Conservation (phyloP, 2,797 vertebrate genomes). For the Sebastes taczanowskii region DNA sequence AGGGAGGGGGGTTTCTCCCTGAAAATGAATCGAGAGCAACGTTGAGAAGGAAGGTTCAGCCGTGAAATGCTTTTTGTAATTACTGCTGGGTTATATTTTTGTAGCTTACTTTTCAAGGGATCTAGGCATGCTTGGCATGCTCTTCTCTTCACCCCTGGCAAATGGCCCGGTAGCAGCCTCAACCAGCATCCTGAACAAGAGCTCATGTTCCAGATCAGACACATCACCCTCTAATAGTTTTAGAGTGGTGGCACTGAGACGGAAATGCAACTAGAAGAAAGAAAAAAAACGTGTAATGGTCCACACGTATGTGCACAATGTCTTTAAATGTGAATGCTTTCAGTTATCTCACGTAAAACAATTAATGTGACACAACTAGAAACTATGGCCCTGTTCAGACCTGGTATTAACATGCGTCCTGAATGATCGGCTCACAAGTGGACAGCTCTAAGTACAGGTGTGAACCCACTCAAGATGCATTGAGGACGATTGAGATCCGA, state of each 20-base stretch:
- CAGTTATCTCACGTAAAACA: neutral
- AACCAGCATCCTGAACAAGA: slow-evolving; percentile 90
- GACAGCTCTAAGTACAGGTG: too few species aligned
- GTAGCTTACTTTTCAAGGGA: slow-evolving; percentile 92
- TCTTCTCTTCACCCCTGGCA: slow-evolving; percentile 97
- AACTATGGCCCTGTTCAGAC: neutral
- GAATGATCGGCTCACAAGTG: too few species aligned
- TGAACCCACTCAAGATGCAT: too few species aligned
- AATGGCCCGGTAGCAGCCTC: slow-evolving; percentile 94
- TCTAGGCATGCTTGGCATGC: slow-evolving; percentile 87
- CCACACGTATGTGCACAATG: neutral
- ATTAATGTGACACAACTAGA: neutral
- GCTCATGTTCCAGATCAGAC: slow-evolving; percentile 86
- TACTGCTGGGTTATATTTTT: neutral
- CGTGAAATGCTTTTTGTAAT: neutral
- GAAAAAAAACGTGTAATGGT: neutral
- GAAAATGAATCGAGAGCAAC: slow-evolving; percentile 11
- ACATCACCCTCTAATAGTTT: slow-evolving; percentile 89
- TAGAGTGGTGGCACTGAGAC: slow-evolving; percentile 93
- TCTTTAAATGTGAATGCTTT: slow-evolving; percentile 2
- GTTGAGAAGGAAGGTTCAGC: neutral
- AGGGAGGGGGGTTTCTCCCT: slow-evolving; percentile 92
- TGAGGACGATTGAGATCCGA: too few species aligned
- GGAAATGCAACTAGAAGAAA: slow-evolving; percentile 89
- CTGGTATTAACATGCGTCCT: too few species aligned